Evolutionary conservation across 2,888 invertebrate species (phyloP), one percentile per base, ranked within the genome.

Genomic region (Diadromus collaris): DNA sequence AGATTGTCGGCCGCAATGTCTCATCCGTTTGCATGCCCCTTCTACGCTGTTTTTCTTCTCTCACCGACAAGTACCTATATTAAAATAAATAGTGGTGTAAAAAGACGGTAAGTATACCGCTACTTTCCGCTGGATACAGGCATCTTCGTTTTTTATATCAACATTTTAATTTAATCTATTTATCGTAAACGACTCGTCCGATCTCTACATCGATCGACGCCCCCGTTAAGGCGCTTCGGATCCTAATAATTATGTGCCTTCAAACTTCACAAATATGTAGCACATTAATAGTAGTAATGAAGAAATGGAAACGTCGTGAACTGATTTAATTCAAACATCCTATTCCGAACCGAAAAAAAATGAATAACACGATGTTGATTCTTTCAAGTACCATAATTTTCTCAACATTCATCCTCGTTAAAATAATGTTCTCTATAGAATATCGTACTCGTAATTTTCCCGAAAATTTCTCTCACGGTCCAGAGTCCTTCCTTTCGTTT

Each of bases 181-280:
- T 29, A 32, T 34, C 48, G 65, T 24, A 21, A 21, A 51, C 63
- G 63, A 44, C 51, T 21, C 19, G 13, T 65, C 32, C 64, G 19
- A 29, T 32, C 48, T 32, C 19, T 48, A 19, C 48, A 64, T 44
- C 29, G 54, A 58, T 64, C 70, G 65, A 19, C 64, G 34, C 58
- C 71, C 65, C 76, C 63, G 70, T 71, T 76, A 76, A 65, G 24
- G n/a, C 7, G 19, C 34, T 2, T 70, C 34, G 32, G 27, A 41
- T 65, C 16, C 56, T 21, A 38, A n/a, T n/a, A 44, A 24, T 71
- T 29, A 61, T 63, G 44, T 44, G 44, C 34, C 46, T 10, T 54
- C 24, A 29, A 27, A 41, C 38, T 27, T 6, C 24, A 13, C 48
- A 24, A 38, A 61, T 51, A 61, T 61, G 51, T 63, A 51, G 61